Evolutionary conservation across 2,888 invertebrate genomes (phyloP).

Genomic region (Thereva nobilitata): DNA sequence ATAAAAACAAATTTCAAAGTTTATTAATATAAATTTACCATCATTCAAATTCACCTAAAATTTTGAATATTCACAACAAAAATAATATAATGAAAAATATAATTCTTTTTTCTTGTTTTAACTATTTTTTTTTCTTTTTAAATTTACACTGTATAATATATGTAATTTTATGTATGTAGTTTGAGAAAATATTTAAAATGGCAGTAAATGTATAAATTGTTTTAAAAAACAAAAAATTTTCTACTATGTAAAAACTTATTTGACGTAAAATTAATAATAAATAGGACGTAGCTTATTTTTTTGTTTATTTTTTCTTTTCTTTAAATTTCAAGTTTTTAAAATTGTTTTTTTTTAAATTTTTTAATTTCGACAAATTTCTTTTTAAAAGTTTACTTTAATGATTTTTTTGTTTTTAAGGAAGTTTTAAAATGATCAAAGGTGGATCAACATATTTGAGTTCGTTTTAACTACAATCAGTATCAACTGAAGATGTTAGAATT

Average conservation of each 20-base stretch:
- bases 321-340: no score
- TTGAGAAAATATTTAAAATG: constrained; percentile 30
- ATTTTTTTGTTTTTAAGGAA: no score
- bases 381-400: no score
- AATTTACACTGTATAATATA: constrained; percentile 23
- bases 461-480: no score
- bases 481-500: no score
- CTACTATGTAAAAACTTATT: background rate
- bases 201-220: constrained; percentile 21
- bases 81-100: constrained; percentile 9
- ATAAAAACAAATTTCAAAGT: constrained; percentile 13
- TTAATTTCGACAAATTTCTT: no score
- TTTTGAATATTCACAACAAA: constrained; percentile 18
- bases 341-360: no score
- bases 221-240: background rate
- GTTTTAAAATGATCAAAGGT: no score
- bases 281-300: background rate
- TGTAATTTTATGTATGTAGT: constrained; percentile 2
- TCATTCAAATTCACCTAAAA: constrained; percentile 1
- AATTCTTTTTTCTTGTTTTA: constrained; percentile 16
- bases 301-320: no score
- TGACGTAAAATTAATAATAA: background rate
- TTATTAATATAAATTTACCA: constrained; percentile 5
- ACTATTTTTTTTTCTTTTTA: constrained; percentile 6
- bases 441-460: no score